Base-by-base conservation (phyloP, 2,888 invertebrate genomes). In the Hedya salicella region DNA sequence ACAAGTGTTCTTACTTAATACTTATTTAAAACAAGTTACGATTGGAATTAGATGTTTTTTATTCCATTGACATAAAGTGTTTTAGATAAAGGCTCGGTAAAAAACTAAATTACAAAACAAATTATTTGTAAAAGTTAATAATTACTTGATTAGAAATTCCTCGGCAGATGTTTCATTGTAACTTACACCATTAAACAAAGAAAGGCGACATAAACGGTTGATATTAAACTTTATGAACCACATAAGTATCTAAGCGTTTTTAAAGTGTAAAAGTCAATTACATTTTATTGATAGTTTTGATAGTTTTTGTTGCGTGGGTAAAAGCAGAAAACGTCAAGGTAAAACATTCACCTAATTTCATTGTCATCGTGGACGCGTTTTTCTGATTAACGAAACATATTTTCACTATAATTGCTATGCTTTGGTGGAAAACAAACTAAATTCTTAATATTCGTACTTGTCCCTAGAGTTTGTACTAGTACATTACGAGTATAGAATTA, bases 111-210 rank as follows among this genome's bases (percentile, higher is more conserved):
- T 25, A 30, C 44, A 32, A 17, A 57, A 44, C 13, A 17, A 9
- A 4, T 19, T 19, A 14, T 54, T 53, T 8, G 40, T 19, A 11
- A 32, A 11, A 46, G 25, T 57, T 8, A 57, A 32, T 57, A 57
- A 57, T 57, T 44, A 17, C 44, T 46, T 57, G 57, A 57, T 57
- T 57, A 57, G 57, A 57, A 57, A 57, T 57, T 57, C 8, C 46
- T 9, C 0, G 46, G 44, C 44, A 57, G 44, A 30, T 46, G 57
- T 57, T 17, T 39, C 5, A 8, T 17, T 44, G 57, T 57, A 46
- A 46, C 3, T 19, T 57, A 19, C 19, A 46, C 48, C 48, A n/a
- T 19, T 46, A 44, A 32, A 16, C 57, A 32, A 57, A 57, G 57
- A 32, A 14, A 57, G 44, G 30, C 30, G 30, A n/a, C n/a, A n/a